Conservation (phyloP, 2,888 invertebrate genomes). For the Acrobasis repandana region DNA sequence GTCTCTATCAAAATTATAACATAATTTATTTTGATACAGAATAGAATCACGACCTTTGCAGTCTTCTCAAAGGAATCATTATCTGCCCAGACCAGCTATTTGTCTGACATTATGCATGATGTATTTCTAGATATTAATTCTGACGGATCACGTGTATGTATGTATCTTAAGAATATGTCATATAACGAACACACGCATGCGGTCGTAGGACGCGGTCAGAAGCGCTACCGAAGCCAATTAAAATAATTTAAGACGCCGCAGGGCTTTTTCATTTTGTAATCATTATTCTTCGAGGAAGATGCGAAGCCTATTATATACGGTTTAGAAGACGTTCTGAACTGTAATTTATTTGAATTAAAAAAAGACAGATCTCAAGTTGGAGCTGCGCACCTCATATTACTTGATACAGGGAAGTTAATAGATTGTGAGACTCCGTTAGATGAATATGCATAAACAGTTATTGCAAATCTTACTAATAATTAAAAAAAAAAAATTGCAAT, state of each 20-base stretch:
- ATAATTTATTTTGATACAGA: background rate
- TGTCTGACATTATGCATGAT: slow-evolving; percentile 15
- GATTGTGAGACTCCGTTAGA: slow-evolving; percentile 23
- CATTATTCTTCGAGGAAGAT: slow-evolving; percentile 77
- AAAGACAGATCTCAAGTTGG: slow-evolving; percentile 41
- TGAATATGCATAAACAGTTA: slow-evolving; percentile 4
- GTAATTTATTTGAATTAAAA: slow-evolving; percentile 69
- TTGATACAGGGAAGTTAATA: slow-evolving; percentile 31
- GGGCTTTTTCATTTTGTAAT: slow-evolving; percentile 79
- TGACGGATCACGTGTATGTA: slow-evolving; percentile 42
- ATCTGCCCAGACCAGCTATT: slow-evolving; percentile 11
- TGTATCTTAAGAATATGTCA: slow-evolving; percentile 44
- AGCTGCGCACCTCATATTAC: slow-evolving; percentile 35
- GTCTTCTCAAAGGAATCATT: slow-evolving; percentile 12
- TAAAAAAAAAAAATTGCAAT: too few relatives aligned
- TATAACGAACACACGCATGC: slow-evolving; percentile 32
- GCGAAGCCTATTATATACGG: slow-evolving; percentile 76
- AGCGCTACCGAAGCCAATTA: slow-evolving; percentile 83
- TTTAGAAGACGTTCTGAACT: slow-evolving; percentile 69
- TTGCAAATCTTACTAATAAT: slow-evolving; percentile 16
- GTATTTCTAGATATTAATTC: slow-evolving; percentile 35
- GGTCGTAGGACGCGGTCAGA: slow-evolving; percentile 50
- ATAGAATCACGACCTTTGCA: slow-evolving; percentile 4
- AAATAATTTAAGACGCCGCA: slow-evolving; percentile 81
- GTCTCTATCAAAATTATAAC: background rate